phyloP scores from a whole-genome alignment of 2,113 vertebrate genomes.

The Parus major region DNA sequence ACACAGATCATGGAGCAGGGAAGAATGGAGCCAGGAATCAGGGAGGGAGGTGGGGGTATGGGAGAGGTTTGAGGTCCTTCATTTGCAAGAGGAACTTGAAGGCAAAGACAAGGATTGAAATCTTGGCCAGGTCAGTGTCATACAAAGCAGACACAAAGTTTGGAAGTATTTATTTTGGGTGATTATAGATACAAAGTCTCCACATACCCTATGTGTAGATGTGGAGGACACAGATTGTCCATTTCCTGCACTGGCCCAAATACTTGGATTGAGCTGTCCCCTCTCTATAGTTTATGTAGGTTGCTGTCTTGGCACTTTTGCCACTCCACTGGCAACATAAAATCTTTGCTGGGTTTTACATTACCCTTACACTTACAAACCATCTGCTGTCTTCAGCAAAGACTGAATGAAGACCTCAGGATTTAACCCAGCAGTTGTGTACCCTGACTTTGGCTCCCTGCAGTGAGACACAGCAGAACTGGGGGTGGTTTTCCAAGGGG shows the following conservation, averaged over 20 bases:
- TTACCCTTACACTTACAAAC: background rate
- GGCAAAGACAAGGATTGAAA: background rate
- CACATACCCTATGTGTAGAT: accelerated
- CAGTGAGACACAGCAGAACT: background rate
- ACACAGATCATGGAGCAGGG: background rate
- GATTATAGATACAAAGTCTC: background rate
- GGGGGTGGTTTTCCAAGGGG: background rate
- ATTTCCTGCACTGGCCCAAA: background rate
- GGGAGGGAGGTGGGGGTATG: background rate
- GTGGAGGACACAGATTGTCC: background rate
- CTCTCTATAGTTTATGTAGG: background rate
- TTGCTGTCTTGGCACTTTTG: background rate
- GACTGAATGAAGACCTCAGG: background rate
- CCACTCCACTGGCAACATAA: background rate
- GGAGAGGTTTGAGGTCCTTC: background rate
- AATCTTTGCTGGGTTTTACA: background rate
- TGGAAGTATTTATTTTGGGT: background rate
- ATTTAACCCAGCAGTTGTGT: background rate
- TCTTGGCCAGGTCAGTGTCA: background rate
- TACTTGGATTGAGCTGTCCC: background rate
- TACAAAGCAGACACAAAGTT: background rate
- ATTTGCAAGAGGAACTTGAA: background rate
- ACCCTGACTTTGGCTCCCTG: background rate
- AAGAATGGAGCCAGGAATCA: background rate
- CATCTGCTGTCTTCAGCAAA: background rate